Percentiles rank a stretch among this genome's conserved stretches.
These are phyloP conservation scores for Thelaira solivaga DNA, from an alignment of 2,888 invertebrate species.

Conservation along the genomic window DNA sequence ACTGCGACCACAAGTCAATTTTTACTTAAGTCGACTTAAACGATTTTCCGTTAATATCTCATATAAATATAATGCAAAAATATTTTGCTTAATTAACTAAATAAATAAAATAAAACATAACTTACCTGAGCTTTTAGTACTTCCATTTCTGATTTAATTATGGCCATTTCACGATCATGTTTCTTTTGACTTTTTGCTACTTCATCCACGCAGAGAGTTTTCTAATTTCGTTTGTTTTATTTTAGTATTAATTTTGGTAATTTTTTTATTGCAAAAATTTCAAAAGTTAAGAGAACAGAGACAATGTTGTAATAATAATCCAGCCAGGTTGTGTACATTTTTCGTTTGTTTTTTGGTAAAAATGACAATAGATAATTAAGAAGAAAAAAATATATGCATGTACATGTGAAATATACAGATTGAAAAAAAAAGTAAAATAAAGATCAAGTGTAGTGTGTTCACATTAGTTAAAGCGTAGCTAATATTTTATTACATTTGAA, in stretches of 20 bases:
- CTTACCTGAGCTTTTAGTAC: slow-evolving; percentile 70
- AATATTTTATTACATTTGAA: too few relatives aligned
- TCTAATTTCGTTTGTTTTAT: slow-evolving; percentile 66
- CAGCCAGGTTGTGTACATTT: slow-evolving; percentile 52
- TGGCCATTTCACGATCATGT: slow-evolving; percentile 72
- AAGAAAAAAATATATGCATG: slow-evolving; percentile 19
- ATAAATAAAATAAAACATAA: too few relatives aligned
- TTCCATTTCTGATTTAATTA: slow-evolving; percentile 67
- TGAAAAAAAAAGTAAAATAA: slow-evolving; percentile 32
- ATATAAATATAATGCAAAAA: too few relatives aligned
- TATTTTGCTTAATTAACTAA: too few relatives aligned
- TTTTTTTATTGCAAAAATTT: slow-evolving; percentile 25
- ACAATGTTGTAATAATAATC: slow-evolving; percentile 42
- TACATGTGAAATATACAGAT: too few relatives aligned
- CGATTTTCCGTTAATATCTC: too few relatives aligned
- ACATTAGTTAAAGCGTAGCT: too few relatives aligned
- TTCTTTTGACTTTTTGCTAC: slow-evolving; percentile 74
- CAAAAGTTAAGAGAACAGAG: background rate
- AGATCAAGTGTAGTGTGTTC: slow-evolving; percentile 38
- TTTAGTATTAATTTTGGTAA: slow-evolving; percentile 15
- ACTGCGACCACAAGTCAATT: too few relatives aligned
- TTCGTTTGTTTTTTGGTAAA: background rate
- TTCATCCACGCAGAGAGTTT: slow-evolving; percentile 75
- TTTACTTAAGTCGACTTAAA: too few relatives aligned
- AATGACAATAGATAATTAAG: slow-evolving; percentile 2